Percentiles rank a stretch among this genome's conserved stretches.
Conservation (phyloP, 2,797 vertebrate species). For the Ibycter americanus region DNA sequence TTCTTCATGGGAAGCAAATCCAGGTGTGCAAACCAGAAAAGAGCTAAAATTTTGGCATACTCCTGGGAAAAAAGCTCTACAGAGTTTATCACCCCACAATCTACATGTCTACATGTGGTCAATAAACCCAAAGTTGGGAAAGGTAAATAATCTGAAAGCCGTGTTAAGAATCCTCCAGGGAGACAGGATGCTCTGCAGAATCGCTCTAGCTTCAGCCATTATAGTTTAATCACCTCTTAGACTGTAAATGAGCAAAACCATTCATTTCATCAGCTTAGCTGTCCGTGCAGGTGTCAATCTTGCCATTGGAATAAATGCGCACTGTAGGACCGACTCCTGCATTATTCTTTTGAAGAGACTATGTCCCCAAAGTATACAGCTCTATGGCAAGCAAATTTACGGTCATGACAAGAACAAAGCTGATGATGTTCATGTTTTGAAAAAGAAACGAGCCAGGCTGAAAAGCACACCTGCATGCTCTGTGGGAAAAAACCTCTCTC, state of each 20-base stretch:
- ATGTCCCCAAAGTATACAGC: not conserved
- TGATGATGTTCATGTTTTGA: not conserved
- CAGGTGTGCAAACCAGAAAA: not conserved
- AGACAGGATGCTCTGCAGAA: not conserved
- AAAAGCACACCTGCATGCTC: not conserved
- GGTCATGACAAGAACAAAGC: not conserved
- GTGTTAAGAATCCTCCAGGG: not conserved
- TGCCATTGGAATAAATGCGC: not conserved
- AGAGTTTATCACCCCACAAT: not conserved
- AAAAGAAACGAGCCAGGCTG: not conserved
- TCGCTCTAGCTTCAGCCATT: not conserved
- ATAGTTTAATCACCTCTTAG: not conserved
- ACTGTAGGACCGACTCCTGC: not conserved
- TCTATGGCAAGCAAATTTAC: not conserved
- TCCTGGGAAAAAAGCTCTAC: not conserved
- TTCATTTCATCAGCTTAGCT: not conserved
- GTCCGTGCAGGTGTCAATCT: not conserved
- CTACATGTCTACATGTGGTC: too few relatives aligned
- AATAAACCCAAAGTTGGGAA: not conserved
- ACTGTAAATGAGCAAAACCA: not conserved
- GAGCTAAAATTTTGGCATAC: not conserved
- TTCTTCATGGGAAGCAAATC: not conserved
- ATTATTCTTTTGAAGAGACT: not conserved
- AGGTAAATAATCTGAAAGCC: not conserved
- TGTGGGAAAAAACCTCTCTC: not conserved